Conservation (phyloP, 2,888 invertebrate genomes). For the Lasius fuliginosus region DNA sequence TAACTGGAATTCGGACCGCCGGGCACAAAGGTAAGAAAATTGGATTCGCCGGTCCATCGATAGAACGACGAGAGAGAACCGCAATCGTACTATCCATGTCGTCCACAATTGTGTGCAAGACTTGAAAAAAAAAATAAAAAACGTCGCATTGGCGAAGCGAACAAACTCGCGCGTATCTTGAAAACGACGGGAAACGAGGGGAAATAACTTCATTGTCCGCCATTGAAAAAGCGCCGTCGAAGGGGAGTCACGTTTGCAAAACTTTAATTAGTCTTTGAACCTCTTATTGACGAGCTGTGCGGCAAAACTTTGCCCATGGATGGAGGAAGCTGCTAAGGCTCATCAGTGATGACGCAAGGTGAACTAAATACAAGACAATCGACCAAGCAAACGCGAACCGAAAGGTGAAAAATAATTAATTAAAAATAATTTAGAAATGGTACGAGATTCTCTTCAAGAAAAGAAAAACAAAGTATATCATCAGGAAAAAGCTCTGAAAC, state of each 20-base stretch:
- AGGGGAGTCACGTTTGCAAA: constrained; percentile 70
- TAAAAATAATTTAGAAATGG: constrained; percentile 45
- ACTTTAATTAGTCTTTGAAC: constrained; percentile 80
- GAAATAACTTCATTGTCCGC: constrained; percentile 50
- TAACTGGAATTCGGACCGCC: constrained; percentile 41
- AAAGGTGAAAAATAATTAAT: constrained; percentile 58
- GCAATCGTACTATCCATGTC: constrained; percentile 26
- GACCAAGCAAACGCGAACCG: constrained; percentile 39
- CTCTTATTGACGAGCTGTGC: constrained; percentile 76
- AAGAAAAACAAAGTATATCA: constrained; percentile 3
- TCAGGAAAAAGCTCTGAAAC: constrained; percentile 12
- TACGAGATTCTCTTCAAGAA: background rate
- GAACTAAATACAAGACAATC: constrained; percentile 37
- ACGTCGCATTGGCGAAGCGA: constrained; percentile 3
- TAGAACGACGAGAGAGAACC: constrained; percentile 10
- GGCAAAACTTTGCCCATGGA: constrained; percentile 67
- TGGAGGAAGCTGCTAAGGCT: constrained; percentile 16
- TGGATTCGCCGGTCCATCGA: constrained; percentile 51
- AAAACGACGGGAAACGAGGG: constrained; percentile 34
- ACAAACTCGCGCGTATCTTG: constrained; percentile 20
- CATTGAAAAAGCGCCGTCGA: constrained; percentile 38
- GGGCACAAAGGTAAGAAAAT: constrained; percentile 60
- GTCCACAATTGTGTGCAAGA: constrained; percentile 22
- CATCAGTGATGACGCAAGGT: constrained; percentile 27
- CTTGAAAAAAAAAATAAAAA: constrained; percentile 29